These are phyloP conservation scores for Alligator sinensis DNA, from an alignment of 2,113 vertebrate genomes.

Conservation along the genomic window DNA sequence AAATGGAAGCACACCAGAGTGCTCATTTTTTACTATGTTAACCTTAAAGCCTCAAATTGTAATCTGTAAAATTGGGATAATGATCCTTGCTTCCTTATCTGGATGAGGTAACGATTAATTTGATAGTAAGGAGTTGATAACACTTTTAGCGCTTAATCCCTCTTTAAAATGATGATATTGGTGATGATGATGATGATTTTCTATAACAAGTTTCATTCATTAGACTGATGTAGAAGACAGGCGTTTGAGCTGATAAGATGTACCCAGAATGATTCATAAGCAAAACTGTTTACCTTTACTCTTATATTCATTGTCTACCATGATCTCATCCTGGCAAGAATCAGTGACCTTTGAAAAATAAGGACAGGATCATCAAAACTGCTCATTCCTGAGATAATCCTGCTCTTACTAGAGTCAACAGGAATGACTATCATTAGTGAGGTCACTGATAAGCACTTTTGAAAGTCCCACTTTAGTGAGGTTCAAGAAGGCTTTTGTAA, in stretches of 20 bases:
- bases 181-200: background rate
- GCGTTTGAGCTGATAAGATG: background rate
- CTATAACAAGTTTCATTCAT: background rate
- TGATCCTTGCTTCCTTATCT: slow-evolving; percentile 13
- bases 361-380: background rate
- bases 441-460: background rate
- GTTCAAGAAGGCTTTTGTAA: background rate
- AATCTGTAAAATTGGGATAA: slow-evolving; percentile 27
- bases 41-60: background rate
- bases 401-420: background rate
- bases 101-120: slow-evolving; percentile 26
- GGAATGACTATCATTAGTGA: background rate
- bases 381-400: background rate
- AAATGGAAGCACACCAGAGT: background rate
- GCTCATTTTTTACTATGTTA: background rate
- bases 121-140: slow-evolving; percentile 20
- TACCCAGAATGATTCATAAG: background rate
- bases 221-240: background rate
- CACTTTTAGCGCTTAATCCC: slow-evolving; percentile 25
- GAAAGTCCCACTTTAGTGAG: background rate
- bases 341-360: background rate
- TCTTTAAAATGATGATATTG: background rate
- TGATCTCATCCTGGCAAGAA: background rate
- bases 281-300: background rate
- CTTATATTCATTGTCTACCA: background rate